A percentile compares a stretch with the other conserved stretches of the same genome.
Evolutionary conservation across 2,888 invertebrate genomes (phyloP).

Genomic region (Melolontha melolontha): DNA sequence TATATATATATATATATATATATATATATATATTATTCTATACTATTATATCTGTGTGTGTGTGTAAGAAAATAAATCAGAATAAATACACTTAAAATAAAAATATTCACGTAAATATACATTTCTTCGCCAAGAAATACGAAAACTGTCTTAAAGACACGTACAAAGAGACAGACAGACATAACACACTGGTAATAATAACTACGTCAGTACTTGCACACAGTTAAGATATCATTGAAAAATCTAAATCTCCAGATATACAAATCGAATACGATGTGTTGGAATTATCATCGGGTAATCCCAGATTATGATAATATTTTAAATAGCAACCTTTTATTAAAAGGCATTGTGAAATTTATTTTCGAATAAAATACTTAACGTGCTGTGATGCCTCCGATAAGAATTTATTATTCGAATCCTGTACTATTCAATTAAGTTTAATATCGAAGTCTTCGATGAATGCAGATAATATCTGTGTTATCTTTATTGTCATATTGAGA

Average conservation of each 20-base stretch:
- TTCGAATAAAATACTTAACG: conserved; percentile 7
- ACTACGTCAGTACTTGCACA: no score
- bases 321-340: conserved; percentile 35
- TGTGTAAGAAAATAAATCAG: not conserved
- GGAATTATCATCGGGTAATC: conserved; percentile 23
- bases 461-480: conserved; percentile 12
- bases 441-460: conserved; percentile 3
- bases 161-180: conserved; percentile 4
- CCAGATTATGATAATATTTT: conserved; percentile 37
- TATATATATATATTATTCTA: no score
- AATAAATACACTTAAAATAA: conserved; percentile 24
- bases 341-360: conserved; percentile 28
- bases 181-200: not conserved
- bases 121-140: not conserved
- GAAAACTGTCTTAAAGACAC: conserved; percentile 7
- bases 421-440: conserved; percentile 29
- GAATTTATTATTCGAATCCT: conserved; percentile 18
- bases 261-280: conserved; percentile 16
- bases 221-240: no score
- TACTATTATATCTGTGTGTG: no score
- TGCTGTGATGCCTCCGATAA: not conserved
- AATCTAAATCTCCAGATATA: conserved; percentile 6
- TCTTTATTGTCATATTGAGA: conserved; percentile 26
- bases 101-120: conserved; percentile 22
- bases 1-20: no score